Base-by-base conservation (phyloP, 2,888 invertebrate genomes). In the Microdon myrmicae region DNA sequence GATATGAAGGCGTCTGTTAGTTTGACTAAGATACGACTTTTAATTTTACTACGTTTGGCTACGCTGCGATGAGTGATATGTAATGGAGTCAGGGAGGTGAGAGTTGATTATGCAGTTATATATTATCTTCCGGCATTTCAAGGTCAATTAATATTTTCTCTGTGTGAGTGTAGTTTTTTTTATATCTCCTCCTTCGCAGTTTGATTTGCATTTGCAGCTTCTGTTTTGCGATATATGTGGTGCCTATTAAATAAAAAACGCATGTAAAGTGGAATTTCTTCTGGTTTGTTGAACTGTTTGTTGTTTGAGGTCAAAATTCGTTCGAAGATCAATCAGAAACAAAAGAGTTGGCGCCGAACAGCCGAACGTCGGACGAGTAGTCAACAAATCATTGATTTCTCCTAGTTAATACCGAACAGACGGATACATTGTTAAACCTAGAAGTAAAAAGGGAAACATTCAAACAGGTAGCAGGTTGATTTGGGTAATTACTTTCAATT, bases 21-120 rank as follows among this genome's bases (percentile, higher is more conserved):
- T 17, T 12, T 23, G 39, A 16, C 25, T 17, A n/a, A 26, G 39
- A 25, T 14, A 20, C 9, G n/a, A n/a, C n/a, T n/a, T n/a, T 28
- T 29, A 2, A 13, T 6, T 29, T 3, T 19, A 14, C 14, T 26
- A 12, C 17, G 10, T 19, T 4, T 2, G n/a, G 12, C 12, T 8
- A 28, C 2, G 29, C 16, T 32, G 10, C 23, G 12, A 38, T 34
- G 17, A 26, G 51, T 53, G n/a, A n/a, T n/a, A 20, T 56, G 49
- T 37, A 56, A 58, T 58, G 12, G 13, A 64, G 58, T 64, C 61
- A 64, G 45, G 58, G 56, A 53, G 56, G 58, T 58, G 56, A 37
- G 29, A n/a, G n/a, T n/a, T n/a, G n/a, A n/a, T n/a, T 44, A 41
- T 10, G 10, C 23, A 6, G 5, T 22, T 20, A 23, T 7, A 7